Base-by-base conservation (phyloP, 2,113 vertebrate species). In the Herpetotheres cachinnans region DNA sequence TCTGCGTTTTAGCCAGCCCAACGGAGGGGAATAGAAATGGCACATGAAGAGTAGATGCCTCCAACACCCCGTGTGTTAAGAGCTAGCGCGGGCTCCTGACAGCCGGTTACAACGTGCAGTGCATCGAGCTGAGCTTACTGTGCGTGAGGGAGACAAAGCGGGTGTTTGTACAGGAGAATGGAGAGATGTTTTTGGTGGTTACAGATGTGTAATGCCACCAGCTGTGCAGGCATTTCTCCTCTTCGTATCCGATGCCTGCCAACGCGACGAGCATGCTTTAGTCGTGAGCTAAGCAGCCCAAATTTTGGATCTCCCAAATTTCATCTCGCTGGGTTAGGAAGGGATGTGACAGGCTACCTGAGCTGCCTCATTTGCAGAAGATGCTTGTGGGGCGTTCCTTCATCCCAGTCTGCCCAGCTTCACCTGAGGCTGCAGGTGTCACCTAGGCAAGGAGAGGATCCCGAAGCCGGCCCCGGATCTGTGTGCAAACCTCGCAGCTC, bases 61-160 rank as follows among this genome's bases (percentile, higher is more conserved):
- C 49, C 36, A n/a, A 27, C 20, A 4, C 20, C 30, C 19, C 0
- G 0, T 21, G 52, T 7, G 46, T 29, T 76, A 18, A 30, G 30
- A 74, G 67, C 15, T 11, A 10, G 27, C 3, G 1, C 36, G 13
- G 77, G 38, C 69, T 66, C 59, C 59, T 58, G 69, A 32, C 77
- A 76, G 61, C 25, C 11, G 9, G 30, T 56, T 30, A 44, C 47
- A 25, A 27, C 11, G 10, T 55, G 72, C 34, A 18, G 50, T 8
- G 42, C 30, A 3, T 44, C 47, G 10, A n/a, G 50, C 74, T 69
- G 9, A 61, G 27, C n/a, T 52, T 16, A 18, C 8, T 0, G 3
- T 13, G 11, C 70, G 13, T 25, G 8, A 5, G 26, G 49, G 36
- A 65, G 46, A 36, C 34, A 26, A 49, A 61, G n/a, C 2, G 0